Evolutionary conservation across 2,113 vertebrate genomes (phyloP).

Genomic region (Forbesichthys papilliferus): DNA sequence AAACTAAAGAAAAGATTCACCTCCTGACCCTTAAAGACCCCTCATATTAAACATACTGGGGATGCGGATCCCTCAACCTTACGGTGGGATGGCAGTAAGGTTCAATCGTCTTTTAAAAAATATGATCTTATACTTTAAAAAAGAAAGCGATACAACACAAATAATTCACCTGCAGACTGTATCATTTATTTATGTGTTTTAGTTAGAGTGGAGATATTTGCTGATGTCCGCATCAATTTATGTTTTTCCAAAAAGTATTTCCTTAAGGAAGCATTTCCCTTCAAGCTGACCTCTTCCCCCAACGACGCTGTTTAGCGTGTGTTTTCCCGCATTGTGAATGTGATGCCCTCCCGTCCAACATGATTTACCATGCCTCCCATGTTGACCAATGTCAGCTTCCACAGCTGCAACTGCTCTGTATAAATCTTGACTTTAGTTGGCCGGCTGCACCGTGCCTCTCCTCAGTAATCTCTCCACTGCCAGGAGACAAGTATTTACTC

Average conservation of each 20-base stretch:
- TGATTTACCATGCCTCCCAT: slow-evolving; percentile 77
- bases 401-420: slow-evolving; percentile 73
- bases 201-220: not conserved
- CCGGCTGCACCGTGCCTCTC: slow-evolving; percentile 54
- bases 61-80: slow-evolving; percentile 48
- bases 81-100: not conserved
- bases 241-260: not conserved
- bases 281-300: slow-evolving; percentile 24
- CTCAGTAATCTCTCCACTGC: slow-evolving; percentile 61
- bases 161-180: not conserved
- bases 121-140: not conserved
- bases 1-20: slow-evolving; percentile 71
- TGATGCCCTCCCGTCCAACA: slow-evolving; percentile 67
- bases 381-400: slow-evolving; percentile 76
- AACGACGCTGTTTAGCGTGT: slow-evolving; percentile 34
- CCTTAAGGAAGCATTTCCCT: slow-evolving; percentile 7
- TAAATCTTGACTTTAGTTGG: slow-evolving; percentile 75
- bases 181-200: not conserved
- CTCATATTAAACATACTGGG: slow-evolving; percentile 44
- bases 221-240: not conserved
- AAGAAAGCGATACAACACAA: not conserved
- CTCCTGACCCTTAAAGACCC: slow-evolving; percentile 63
- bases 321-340: slow-evolving; percentile 65
- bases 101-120: not conserved
- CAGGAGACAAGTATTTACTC: slow-evolving; percentile 56